Percentiles rank a stretch among this genome's conserved stretches.
Evolutionary conservation across 2,888 invertebrate genomes (phyloP).

Genomic region (Ptychoptera contaminata): DNA sequence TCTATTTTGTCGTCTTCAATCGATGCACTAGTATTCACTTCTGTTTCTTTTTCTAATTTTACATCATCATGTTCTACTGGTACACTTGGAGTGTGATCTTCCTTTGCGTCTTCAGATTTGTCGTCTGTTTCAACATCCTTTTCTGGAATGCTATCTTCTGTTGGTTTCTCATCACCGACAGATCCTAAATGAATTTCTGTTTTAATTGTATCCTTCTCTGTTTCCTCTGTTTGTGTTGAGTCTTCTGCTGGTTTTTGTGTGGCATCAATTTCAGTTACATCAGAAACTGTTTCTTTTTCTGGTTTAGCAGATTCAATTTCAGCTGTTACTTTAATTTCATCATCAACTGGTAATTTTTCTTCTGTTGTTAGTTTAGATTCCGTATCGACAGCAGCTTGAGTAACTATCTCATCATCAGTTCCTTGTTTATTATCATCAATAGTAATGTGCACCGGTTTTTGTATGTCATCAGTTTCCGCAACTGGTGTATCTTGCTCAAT

Average conservation of each 20-base stretch:
- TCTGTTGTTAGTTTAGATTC: too few relatives aligned
- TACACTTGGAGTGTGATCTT: conserved; percentile 13
- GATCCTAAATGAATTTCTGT: conserved; percentile 2
- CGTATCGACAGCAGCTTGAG: too few relatives aligned
- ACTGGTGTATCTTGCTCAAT: too few relatives aligned
- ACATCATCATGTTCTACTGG: neutral
- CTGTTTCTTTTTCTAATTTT: neutral
- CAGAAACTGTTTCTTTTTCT: conserved; percentile 1
- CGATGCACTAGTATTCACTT: neutral
- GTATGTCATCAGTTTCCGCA: too few relatives aligned
- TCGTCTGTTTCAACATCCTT: neutral
- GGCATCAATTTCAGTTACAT: neutral
- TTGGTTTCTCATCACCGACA: conserved; percentile 7
- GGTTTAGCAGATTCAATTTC: too few relatives aligned
- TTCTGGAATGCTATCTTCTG: conserved; percentile 1
- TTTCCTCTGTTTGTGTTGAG: conserved; percentile 4
- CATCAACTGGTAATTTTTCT: too few relatives aligned
- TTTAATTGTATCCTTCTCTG: neutral
- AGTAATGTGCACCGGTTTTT: too few relatives aligned
- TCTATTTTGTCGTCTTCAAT: neutral
- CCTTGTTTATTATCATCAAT: too few relatives aligned
- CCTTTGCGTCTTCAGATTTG: conserved; percentile 19
- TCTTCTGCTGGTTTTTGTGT: conserved; percentile 4
- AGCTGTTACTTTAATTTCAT: too few relatives aligned
- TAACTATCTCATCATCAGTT: too few relatives aligned